Conservation (phyloP, 2,888 invertebrate genomes). For the Tetranychus truncatus region DNA sequence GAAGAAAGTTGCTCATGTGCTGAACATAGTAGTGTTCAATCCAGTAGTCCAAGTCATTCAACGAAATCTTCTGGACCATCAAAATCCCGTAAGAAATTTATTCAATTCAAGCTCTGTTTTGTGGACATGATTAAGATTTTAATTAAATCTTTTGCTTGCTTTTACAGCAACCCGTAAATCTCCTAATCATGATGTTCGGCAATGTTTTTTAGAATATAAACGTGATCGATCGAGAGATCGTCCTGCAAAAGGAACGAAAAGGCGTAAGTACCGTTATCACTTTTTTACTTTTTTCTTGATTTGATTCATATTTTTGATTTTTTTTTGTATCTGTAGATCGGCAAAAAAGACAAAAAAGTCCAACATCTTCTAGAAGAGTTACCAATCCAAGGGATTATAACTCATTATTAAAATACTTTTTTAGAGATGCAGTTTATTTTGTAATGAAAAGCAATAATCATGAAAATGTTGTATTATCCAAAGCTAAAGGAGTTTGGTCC, state of each 20-base stretch:
- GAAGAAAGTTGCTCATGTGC: slow-evolving; percentile 21
- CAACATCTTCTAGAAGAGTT: not conserved
- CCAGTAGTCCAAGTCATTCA: slow-evolving; percentile 11
- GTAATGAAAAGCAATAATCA: slow-evolving; percentile 94
- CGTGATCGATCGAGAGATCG: not conserved
- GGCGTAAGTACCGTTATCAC: not conserved
- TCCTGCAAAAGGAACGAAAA: not conserved
- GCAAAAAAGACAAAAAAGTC: not conserved
- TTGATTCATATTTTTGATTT: not conserved
- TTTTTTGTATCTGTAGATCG: not conserved
- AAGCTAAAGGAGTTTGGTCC: slow-evolving; percentile 91
- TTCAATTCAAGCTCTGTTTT: not conserved
- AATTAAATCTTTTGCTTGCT: not conserved
- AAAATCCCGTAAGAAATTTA: slow-evolving; percentile 15
- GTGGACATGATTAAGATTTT: not conserved
- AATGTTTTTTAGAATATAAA: not conserved
- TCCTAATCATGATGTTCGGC: not conserved
- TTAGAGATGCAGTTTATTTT: slow-evolving; percentile 80
- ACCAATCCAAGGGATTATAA: slow-evolving; percentile 24
- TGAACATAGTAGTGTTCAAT: slow-evolving; percentile 21
- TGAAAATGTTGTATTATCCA: slow-evolving; percentile 83
- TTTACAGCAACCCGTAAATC: not conserved
- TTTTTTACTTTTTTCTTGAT: not conserved
- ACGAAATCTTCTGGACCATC: slow-evolving; percentile 17
- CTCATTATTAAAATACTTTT: slow-evolving; percentile 67